Evolutionary conservation across 2,113 vertebrate species (phyloP).

Genomic region (Paradoxurus hermaphroditus): DNA sequence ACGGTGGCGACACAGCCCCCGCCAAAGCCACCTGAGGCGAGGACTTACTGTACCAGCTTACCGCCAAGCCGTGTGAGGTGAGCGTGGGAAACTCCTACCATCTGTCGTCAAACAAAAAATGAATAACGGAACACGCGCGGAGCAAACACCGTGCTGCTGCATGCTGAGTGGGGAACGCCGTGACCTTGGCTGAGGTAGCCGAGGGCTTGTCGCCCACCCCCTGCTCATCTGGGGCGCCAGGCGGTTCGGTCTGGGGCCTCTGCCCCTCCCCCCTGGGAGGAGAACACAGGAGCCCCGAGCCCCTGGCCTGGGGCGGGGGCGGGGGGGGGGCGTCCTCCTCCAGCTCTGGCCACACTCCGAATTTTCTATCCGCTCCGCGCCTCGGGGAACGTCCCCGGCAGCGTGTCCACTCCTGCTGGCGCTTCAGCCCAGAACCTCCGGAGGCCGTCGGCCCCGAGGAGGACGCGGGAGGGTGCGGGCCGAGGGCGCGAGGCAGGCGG

Average conservation of each 20-base stretch:
- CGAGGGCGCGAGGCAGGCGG: background rate
- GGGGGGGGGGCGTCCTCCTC: too few relatives aligned
- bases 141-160: background rate
- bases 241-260: background rate
- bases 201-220: rapidly evolving
- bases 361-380: background rate
- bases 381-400: background rate
- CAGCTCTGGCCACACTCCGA: rapidly evolving
- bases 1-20: rapidly evolving
- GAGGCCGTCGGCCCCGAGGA: background rate
- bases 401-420: rapidly evolving
- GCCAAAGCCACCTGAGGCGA: background rate
- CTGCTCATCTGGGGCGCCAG: rapidly evolving
- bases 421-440: too few relatives aligned
- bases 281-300: background rate
- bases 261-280: rapidly evolving
- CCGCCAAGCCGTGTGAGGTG: background rate
- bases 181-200: background rate
- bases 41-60: background rate
- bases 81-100: background rate
- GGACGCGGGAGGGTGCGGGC: background rate
- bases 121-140: too few relatives aligned
- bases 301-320: too few relatives aligned
- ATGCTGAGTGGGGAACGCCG: background rate
- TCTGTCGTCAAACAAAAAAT: background rate